Percentiles rank a stretch among this genome's conserved stretches.
phyloP scores from a whole-genome alignment of 2,113 vertebrate species.

The Epinephelus moara region DNA sequence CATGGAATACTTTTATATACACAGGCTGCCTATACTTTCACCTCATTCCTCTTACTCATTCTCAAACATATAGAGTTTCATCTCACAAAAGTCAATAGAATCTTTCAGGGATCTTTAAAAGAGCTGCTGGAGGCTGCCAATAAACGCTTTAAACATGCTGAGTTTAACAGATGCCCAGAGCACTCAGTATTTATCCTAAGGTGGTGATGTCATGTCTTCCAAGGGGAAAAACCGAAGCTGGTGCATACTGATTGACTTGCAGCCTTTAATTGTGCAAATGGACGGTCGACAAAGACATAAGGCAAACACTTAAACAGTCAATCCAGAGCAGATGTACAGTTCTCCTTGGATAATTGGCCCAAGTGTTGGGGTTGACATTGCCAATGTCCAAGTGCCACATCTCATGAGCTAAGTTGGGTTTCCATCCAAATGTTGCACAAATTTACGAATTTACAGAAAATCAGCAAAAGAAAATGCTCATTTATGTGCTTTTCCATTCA shows the following conservation, averaged over 20 bases:
- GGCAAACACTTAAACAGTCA: background rate
- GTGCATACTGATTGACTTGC: background rate
- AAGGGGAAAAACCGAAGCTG: background rate
- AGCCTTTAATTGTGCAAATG: background rate
- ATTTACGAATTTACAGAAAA: no score
- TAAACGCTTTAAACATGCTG: background rate
- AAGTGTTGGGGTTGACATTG: background rate
- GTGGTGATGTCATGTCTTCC: background rate
- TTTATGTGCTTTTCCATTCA: no score
- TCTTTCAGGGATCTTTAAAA: background rate
- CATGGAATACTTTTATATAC: background rate
- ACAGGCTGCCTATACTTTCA: background rate
- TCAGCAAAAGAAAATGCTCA: no score
- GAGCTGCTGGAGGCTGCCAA: background rate
- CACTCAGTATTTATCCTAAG: conserved; percentile 8
- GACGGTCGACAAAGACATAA: background rate
- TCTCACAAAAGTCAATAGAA: background rate
- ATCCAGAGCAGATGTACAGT: background rate
- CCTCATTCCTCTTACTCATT: background rate
- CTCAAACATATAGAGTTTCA: background rate
- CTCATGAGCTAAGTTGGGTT: background rate
- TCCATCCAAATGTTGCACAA: no score
- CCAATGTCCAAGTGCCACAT: background rate
- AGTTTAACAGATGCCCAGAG: background rate
- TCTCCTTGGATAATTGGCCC: background rate